Evolutionary conservation across 1,140 invertebrate genomes (phyloP), one percentile per base, ranked within the genome.

Genomic region (Tyrophagus putrescentiae): DNA sequence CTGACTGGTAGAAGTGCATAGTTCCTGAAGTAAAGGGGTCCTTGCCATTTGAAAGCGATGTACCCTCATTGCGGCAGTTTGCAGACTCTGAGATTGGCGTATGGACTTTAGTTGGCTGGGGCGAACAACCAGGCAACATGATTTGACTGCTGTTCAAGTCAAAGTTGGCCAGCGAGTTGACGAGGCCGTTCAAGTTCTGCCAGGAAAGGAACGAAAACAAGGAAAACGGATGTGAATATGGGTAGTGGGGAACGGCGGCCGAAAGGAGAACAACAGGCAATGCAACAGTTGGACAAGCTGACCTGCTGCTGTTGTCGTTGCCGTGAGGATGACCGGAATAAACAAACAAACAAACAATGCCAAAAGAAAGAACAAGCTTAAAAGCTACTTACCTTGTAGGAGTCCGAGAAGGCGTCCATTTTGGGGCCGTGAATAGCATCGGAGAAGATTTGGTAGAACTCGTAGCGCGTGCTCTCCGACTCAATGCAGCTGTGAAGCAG

Each of bases 401-500:
- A 48, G 18, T 7, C 31, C 21, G 18, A 7, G 18, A 48, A 25
- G 31, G 31, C 23, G 18, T 48, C 18, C 7, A 48, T 25, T 21
- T 48, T 48, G 18, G 23, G 13, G 31, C 45, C 23, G 18, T 21
- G 7, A 18, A 21, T 21, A 48, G 31, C 31, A 7, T 21, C 21
- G 18, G 7, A 9, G 18, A 48, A 48, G 18, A 48, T 48, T 21
- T 18, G 45, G 31, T 48, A 48, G 31, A 48, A 48, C 7, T 7
- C 7, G 18, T 48, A 48, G 31, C 45, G 45, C 23, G 45, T 7
- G 7, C 6, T 7, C 18, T 48, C 45, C 18, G 45, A 48, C 6
- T 48, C 45, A 21, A 48, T 48, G 21, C 45, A 48, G 23, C 45
- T 29, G 45, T 48, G 45, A 13, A 48, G 21, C 45, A 48, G 7